Percentiles rank a stretch among this genome's conserved stretches.
phyloP scores from a whole-genome alignment of 2,888 invertebrate genomes.

The Epirrita christyi region DNA sequence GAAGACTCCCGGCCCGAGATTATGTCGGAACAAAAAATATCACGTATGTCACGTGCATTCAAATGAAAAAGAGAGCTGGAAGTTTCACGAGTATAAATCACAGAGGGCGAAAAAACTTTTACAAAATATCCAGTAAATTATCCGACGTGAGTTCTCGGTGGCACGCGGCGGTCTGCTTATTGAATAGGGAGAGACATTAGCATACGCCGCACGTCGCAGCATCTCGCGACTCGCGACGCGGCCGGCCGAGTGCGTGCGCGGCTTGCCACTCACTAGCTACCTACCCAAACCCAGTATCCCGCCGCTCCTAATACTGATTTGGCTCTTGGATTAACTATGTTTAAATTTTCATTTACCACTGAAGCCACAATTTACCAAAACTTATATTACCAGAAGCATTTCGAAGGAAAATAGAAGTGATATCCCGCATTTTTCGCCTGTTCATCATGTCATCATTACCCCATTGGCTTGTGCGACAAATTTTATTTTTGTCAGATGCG shows the following conservation, averaged over 20 bases:
- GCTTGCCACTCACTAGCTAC: conserved; percentile 24
- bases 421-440: conserved; percentile 61
- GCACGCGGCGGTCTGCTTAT: conserved; percentile 84
- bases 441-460: conserved; percentile 77
- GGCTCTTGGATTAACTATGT: conserved; percentile 7
- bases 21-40: conserved; percentile 82
- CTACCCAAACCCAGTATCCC: conserved; percentile 1
- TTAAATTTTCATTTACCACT: neutral
- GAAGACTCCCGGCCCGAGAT: conserved; percentile 70
- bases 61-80: conserved; percentile 84
- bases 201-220: conserved; percentile 80
- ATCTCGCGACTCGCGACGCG: conserved; percentile 64
- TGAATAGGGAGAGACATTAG: conserved; percentile 82
- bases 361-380: conserved; percentile 17
- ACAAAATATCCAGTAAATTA: conserved; percentile 85
- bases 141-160: conserved; percentile 83
- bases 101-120: conserved; percentile 84
- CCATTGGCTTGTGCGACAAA: conserved; percentile 82
- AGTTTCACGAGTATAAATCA: conserved; percentile 84
- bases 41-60: conserved; percentile 84
- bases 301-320: conserved; percentile 8
- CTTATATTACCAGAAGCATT: conserved; percentile 2
- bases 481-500: conserved; percentile 82
- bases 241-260: conserved; percentile 40
- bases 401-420: conserved; percentile 51